These are phyloP conservation scores for Strigops habroptila DNA, from an alignment of 2,113 vertebrate genomes.

Conservation along the genomic window DNA sequence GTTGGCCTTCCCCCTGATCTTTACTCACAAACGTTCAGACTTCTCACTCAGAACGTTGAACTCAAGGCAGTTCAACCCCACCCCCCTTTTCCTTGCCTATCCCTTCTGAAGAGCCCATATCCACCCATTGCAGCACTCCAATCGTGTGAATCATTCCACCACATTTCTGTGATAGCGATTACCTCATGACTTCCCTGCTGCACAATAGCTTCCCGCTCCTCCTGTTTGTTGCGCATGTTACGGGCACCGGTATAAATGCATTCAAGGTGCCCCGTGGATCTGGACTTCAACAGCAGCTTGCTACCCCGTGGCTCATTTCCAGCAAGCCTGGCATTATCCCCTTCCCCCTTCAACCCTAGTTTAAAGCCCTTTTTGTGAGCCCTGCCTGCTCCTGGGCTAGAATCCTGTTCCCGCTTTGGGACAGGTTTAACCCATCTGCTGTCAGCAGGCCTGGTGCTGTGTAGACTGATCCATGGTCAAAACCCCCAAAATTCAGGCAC, in stretches of 20 bases:
- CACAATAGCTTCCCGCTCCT: not conserved
- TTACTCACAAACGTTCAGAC: not conserved
- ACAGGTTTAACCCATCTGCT: not conserved
- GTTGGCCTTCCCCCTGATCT: not conserved
- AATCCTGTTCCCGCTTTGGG: not conserved
- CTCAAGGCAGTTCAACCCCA: not conserved
- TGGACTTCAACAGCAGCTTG: not conserved
- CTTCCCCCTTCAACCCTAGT: not conserved
- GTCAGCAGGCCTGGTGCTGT: not conserved
- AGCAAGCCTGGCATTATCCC: not conserved
- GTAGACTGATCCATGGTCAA: not conserved
- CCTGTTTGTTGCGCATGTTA: not conserved
- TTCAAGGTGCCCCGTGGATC: not conserved
- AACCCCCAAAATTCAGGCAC: not conserved
- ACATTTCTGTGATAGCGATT: not conserved
- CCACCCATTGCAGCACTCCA: not conserved
- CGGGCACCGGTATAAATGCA: not conserved
- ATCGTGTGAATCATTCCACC: not conserved
- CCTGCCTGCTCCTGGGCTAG: not conserved
- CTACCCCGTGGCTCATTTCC: not conserved
- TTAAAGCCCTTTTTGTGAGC: not conserved
- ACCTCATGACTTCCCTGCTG: not conserved
- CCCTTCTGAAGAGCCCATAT: not conserved
- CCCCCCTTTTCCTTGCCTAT: not conserved
- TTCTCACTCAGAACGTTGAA: not conserved